Conservation (phyloP, 1,140 invertebrate species). For the Vanessa tameamea region DNA sequence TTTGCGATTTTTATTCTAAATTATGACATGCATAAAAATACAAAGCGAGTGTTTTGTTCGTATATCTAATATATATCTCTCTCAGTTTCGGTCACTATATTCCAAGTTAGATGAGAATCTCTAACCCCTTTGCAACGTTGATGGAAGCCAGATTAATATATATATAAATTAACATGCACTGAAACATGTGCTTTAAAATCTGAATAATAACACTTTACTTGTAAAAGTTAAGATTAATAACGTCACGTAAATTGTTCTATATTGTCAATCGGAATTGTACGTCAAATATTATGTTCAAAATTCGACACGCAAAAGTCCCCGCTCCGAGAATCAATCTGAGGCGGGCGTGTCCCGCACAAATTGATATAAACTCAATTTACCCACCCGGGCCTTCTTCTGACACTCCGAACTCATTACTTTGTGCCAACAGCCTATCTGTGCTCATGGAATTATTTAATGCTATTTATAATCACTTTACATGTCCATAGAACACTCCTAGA, state of each 20-base stretch:
- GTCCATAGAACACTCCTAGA: too few relatives aligned
- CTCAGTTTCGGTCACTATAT: too few relatives aligned
- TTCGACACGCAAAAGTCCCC: conserved; percentile 29
- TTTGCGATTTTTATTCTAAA: too few relatives aligned
- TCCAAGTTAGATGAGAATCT: too few relatives aligned
- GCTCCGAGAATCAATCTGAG: conserved; percentile 53
- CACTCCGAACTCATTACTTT: conserved; percentile 28
- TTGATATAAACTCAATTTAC: conserved; percentile 74
- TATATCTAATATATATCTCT: too few relatives aligned
- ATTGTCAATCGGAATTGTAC: conserved; percentile 3
- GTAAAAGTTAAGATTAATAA: background rate
- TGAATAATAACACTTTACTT: too few relatives aligned
- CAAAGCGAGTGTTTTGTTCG: too few relatives aligned
- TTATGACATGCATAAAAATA: too few relatives aligned
- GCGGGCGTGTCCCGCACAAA: conserved; percentile 46
- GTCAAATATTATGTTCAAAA: conserved; percentile 23
- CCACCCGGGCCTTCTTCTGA: conserved; percentile 33
- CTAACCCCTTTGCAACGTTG: too few relatives aligned
- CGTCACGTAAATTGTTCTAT: background rate
- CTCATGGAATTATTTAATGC: conserved; percentile 14
- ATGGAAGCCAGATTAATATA: too few relatives aligned
- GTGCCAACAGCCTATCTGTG: conserved; percentile 23
- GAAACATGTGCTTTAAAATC: too few relatives aligned
- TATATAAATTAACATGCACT: too few relatives aligned
- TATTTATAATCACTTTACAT: background rate